These are phyloP conservation scores for Pseudomyrmex flavicornis DNA, from an alignment of 1,140 invertebrate genomes.

Conservation along the genomic window DNA sequence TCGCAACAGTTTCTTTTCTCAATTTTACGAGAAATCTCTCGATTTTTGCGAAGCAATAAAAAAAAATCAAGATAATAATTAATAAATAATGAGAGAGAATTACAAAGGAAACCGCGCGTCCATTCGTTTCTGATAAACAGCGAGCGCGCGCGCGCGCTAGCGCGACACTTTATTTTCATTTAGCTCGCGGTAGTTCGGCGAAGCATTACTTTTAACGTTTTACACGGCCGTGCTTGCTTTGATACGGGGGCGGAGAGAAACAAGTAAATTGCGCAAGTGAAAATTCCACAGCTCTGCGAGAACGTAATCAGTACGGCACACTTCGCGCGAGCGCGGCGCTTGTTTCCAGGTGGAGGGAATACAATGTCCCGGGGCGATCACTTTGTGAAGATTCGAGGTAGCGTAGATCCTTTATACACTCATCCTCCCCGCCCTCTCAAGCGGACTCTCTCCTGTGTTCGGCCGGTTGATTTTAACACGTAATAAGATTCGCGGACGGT, in stretches of 20 bases:
- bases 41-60: neutral
- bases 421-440: constrained; percentile 18
- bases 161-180: constrained; percentile 43
- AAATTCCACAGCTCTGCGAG: constrained; percentile 52
- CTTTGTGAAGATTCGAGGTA: constrained; percentile 66
- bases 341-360: constrained; percentile 52
- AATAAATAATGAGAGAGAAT: constrained; percentile 27
- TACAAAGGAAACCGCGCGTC: constrained; percentile 14
- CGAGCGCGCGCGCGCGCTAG: neutral
- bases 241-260: constrained; percentile 48
- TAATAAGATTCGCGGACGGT: constrained; percentile 57
- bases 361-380: constrained; percentile 64
- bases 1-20: neutral
- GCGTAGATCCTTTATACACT: constrained; percentile 61
- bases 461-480: constrained; percentile 63
- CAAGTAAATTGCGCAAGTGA: constrained; percentile 63
- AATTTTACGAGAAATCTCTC: no score
- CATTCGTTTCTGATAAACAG: constrained; percentile 33
- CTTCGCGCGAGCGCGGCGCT: constrained; percentile 47
- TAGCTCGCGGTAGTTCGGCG: constrained; percentile 24
- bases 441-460: constrained; percentile 39
- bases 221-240: constrained; percentile 48
- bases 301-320: constrained; percentile 63
- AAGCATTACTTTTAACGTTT: constrained; percentile 55
- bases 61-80: neutral